These are phyloP conservation scores for Polymixis flavicincta DNA, from an alignment of 2,888 invertebrate genomes.

Conservation along the genomic window DNA sequence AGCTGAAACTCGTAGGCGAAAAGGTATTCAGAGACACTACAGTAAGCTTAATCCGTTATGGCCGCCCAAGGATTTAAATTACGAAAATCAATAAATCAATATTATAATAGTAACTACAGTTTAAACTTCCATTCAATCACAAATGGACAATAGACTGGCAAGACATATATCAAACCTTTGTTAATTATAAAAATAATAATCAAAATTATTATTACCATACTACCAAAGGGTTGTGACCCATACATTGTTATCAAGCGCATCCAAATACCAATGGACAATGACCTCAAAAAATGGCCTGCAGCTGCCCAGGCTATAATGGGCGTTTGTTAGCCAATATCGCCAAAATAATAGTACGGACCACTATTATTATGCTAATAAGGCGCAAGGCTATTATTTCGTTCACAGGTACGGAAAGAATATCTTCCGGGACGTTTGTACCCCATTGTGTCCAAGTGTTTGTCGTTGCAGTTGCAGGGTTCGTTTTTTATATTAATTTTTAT, in stretches of 20 bases:
- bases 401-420: slow-evolving; percentile 82
- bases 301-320: slow-evolving; percentile 84
- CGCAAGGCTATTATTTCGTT: slow-evolving; percentile 83
- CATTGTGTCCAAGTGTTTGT: slow-evolving; percentile 78
- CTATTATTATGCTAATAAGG: slow-evolving; percentile 90
- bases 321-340: slow-evolving; percentile 84
- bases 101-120: slow-evolving; percentile 17
- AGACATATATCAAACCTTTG: slow-evolving; percentile 37
- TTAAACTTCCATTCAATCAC: slow-evolving; percentile 35
- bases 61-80: slow-evolving; percentile 20
- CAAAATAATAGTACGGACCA: slow-evolving; percentile 84
- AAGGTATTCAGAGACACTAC: slow-evolving; percentile 37
- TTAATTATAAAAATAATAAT: slow-evolving; percentile 56
- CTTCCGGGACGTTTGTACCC: slow-evolving; percentile 82
- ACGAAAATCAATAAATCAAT: too few species aligned
- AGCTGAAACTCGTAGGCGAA: slow-evolving; percentile 45
- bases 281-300: slow-evolving; percentile 79
- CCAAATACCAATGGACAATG: slow-evolving; percentile 86
- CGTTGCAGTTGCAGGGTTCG: slow-evolving; percentile 78
- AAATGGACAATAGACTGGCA: slow-evolving; percentile 25
- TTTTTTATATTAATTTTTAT: slow-evolving; percentile 71
- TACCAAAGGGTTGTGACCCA: slow-evolving; percentile 78
- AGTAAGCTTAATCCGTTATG: slow-evolving; percentile 34
- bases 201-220: slow-evolving; percentile 43
- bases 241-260: slow-evolving; percentile 75